Percentiles rank a stretch among this genome's conserved stretches.
Conservation (phyloP, 2,888 invertebrate species). For the Drosophila bunnanda region DNA sequence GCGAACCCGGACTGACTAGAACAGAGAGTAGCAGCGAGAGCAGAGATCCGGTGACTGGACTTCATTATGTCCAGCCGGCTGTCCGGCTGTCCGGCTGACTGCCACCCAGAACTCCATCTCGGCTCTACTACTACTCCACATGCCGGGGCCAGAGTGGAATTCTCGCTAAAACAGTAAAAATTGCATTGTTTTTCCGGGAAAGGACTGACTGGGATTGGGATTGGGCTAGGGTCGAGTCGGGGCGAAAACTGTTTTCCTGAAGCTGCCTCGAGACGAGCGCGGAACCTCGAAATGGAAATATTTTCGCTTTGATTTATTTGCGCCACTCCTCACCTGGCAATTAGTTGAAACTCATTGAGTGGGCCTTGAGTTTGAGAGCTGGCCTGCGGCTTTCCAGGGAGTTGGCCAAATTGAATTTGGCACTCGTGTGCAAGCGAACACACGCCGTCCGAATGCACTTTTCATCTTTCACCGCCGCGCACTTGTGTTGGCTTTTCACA, state of each 20-base stretch:
- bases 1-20: slow-evolving; percentile 21
- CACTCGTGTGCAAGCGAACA: slow-evolving; percentile 35
- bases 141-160: slow-evolving; percentile 50
- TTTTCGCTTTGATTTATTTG: slow-evolving; percentile 59
- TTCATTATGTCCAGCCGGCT: slow-evolving; percentile 66
- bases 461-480: slow-evolving; percentile 34
- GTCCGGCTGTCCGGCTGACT: slow-evolving; percentile 45
- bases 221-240: slow-evolving; percentile 2
- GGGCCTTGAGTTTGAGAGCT: slow-evolving; percentile 42
- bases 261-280: slow-evolving; percentile 15
- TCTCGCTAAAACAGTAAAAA: slow-evolving; percentile 64
- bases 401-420: slow-evolving; percentile 46
- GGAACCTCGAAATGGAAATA: slow-evolving; percentile 44
- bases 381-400: slow-evolving; percentile 37
- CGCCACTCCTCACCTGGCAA: slow-evolving; percentile 57
- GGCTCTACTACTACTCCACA: not conserved
- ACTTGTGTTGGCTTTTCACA: slow-evolving; percentile 13
- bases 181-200: slow-evolving; percentile 63
- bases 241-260: slow-evolving; percentile 29
- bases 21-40: slow-evolving; percentile 25
- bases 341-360: slow-evolving; percentile 56
- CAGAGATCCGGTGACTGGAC: slow-evolving; percentile 47
- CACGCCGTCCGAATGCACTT: slow-evolving; percentile 26
- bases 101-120: slow-evolving; percentile 30
- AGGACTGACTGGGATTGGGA: not conserved